Base-by-base conservation (phyloP, 1,140 invertebrate genomes). In the Scaptomyza graminum region DNA sequence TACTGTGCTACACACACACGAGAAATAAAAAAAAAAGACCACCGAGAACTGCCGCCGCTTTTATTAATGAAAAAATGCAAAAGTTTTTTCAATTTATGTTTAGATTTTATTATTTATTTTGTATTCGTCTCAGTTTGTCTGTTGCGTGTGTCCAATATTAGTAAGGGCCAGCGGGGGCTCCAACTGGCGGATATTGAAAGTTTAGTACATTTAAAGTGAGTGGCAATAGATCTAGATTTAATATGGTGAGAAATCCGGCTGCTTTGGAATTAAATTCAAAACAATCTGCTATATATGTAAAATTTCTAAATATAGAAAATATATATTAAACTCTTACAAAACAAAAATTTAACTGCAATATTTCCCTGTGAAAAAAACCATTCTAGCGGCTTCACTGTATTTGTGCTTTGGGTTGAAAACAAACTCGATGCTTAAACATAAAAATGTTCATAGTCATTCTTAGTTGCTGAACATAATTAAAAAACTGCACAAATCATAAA, bases 1-100 rank as follows among this genome's bases (percentile, higher is more conserved):
- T 82, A 84, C 70, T 82, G 79, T 82, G 79, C 68, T 71, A 79
- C 79, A 82, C 46, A 63, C 46, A 31, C 37, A 34, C 8, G 31
- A 28, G 5, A 28, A 3, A 11, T 18, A 43, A 56, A 55, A 16
- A 18, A 28, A 62, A 43, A 50, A 13, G 18, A 59, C 46, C 50
- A 61, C 66, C 39, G 72, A 9, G 73, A 51, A 59, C 31, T 55
- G 69, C 57, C 72, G 81, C 74, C 5, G 37, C 64, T 76, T 85
- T 85, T 85, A 85, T 85, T 85, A 85, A 87, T 85, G 81, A 85
- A 85, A 85, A 85, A 83, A n/a, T 79, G 82, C 81, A 87, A 74
- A 85, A 82, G 77, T 87, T 87, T 62, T 76, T 87, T 67, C 62
- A 60, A 54, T 65, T 67, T 60, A 18, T 46, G 34, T 37, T 74